These are phyloP conservation scores for Anomalospiza imberbis DNA, from an alignment of 2,797 vertebrate species.

Conservation along the genomic window DNA sequence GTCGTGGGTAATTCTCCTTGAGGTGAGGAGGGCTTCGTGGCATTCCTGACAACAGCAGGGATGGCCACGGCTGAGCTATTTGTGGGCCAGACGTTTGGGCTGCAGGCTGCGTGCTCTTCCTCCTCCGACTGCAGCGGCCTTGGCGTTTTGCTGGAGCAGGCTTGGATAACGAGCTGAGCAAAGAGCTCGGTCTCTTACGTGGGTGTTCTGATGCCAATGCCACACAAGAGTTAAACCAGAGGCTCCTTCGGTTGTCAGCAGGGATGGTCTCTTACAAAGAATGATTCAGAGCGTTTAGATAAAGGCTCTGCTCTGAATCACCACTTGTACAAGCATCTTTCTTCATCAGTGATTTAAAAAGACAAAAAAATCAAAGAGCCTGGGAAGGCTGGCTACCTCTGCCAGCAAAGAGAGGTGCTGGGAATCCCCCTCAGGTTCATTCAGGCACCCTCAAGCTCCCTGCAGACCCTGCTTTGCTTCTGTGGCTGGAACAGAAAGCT, in stretches of 20 bases:
- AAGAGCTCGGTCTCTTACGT: background rate
- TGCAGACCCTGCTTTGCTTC: background rate
- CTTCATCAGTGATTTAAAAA: background rate
- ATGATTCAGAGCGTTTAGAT: background rate
- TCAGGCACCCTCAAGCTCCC: background rate
- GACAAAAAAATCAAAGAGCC: background rate
- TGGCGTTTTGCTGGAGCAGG: background rate
- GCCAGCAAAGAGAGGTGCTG: background rate
- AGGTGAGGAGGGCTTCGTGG: background rate
- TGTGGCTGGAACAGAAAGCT: background rate
- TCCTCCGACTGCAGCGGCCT: background rate
- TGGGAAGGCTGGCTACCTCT: background rate
- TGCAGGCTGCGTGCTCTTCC: background rate
- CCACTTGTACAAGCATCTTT: background rate
- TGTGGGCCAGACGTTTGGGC: background rate
- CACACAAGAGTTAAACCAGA: background rate
- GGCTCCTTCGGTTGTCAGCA: background rate
- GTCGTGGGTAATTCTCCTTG: accelerated
- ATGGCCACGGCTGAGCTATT: accelerated
- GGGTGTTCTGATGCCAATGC: background rate
- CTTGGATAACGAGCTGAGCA: background rate
- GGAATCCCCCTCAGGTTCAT: background rate
- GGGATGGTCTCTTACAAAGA: background rate
- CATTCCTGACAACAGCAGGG: accelerated
- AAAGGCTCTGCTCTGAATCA: background rate